These are phyloP conservation scores for Emydocephalus ijimae DNA, from an alignment of 2,113 vertebrate species.

Conservation along the genomic window DNA sequence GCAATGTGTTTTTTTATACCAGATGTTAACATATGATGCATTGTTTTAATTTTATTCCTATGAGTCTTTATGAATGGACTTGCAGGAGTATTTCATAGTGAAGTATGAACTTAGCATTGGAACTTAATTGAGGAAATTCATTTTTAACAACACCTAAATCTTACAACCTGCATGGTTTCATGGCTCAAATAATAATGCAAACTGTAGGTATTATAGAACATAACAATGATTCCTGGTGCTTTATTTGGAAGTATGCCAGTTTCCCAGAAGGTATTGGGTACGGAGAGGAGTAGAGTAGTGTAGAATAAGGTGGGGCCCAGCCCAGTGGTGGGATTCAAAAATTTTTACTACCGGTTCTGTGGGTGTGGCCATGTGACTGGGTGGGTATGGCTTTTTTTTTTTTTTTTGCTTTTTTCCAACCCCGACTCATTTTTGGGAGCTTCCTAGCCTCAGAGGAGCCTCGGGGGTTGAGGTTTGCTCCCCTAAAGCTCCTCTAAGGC, in stretches of 20 bases:
- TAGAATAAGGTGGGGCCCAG: no score
- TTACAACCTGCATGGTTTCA: neutral
- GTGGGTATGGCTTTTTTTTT: no score
- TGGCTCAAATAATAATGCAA: neutral
- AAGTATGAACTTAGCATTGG: neutral
- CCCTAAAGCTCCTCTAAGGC: no score
- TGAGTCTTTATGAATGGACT: rapidly evolving
- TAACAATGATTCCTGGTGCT: neutral
- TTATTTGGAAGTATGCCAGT: neutral
- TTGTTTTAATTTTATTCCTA: neutral
- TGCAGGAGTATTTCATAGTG: neutral
- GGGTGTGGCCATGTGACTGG: no score
- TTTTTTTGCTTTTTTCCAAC: no score
- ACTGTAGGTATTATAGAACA: neutral
- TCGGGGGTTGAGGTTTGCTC: no score
- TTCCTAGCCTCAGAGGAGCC: no score
- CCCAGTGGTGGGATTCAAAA: no score
- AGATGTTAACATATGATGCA: neutral
- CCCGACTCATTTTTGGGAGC: no score
- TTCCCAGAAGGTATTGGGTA: neutral
- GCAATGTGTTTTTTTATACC: neutral
- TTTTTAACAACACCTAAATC: neutral
- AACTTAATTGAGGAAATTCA: neutral
- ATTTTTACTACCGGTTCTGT: no score
- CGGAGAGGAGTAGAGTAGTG: neutral